Base-by-base conservation (phyloP, 2,113 vertebrate species). In the Dermatemys mawii region DNA sequence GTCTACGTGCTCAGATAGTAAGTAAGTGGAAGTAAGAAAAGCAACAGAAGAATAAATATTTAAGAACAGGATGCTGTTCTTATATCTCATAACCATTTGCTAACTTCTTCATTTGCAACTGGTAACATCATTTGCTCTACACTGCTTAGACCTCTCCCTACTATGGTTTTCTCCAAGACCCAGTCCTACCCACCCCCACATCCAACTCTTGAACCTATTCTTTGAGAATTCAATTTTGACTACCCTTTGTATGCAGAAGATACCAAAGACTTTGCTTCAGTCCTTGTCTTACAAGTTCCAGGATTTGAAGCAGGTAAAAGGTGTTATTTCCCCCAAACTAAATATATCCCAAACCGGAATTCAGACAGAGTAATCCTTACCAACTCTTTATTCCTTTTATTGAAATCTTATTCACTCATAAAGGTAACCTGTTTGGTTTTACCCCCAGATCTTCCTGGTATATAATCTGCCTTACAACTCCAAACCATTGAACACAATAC, bases 1-100 rank as follows among this genome's bases (percentile, higher is more conserved):
- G n/a, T 5, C 81, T 29, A 49, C 26, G 84, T 75, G 54, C 93
- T 38, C 14, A 55, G 50, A 84, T 32, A 44, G 75, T 14, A 24
- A 50, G 48, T 60, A 24, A 48, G 24, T 54, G 17, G 60, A 53
- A n/a, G n/a, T n/a, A n/a, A 78, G 83, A 50, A 92, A 86, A 94
- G 63, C 35, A 54, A 46, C 5, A 44, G 79, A 81, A 32, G 14
- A 75, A 86, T 21, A 73, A 27, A 87, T 35, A 60, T 29, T 60
- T 60, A 60, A 27, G 26, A 55, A 60, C 12, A 57, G 55, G 57
- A 14, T 60, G 27, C n/a, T n/a, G n/a, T n/a, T n/a, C n/a, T n/a
- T n/a, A n/a, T n/a, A n/a, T n/a, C n/a, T n/a, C 57, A 44, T 0
- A 0, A 57, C 6, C 0, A 0, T 26, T 73, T 51, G 48, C 27